Evolutionary conservation across 1,140 invertebrate genomes (phyloP).

Genomic region (Wiebesia pumilae): DNA sequence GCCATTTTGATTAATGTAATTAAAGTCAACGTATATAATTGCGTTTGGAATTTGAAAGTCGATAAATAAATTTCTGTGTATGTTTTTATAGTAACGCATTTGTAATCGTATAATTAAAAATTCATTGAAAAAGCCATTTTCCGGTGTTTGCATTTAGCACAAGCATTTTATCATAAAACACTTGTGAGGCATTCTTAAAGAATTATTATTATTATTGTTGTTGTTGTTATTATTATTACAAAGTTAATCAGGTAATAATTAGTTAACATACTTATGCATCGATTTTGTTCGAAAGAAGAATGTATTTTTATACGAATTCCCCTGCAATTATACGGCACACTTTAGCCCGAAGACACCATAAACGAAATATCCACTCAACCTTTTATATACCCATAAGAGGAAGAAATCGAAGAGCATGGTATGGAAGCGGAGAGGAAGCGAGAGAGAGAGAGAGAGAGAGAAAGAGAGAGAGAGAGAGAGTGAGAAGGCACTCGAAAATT

Average conservation of each 20-base stretch:
- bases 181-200: too few relatives aligned
- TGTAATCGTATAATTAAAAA: not conserved
- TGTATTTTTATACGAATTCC: not conserved
- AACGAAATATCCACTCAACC: not conserved
- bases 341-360: constrained; percentile 10
- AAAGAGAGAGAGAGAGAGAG: not conserved
- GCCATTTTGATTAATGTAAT: not conserved
- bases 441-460: not conserved
- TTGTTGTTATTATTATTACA: not conserved
- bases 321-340: constrained; percentile 14
- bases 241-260: not conserved
- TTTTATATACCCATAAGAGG: constrained; percentile 5
- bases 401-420: constrained; percentile 31
- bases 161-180: too few relatives aligned
- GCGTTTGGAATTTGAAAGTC: not conserved
- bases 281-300: not conserved
- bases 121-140: too few relatives aligned
- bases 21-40: not conserved
- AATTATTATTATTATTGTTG: too few relatives aligned
- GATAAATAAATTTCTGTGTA: not conserved
- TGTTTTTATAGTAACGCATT: not conserved
- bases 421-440: constrained; percentile 8
- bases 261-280: not conserved
- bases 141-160: too few relatives aligned
- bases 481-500: constrained; percentile 24